Percentiles rank a stretch among this genome's conserved stretches.
phyloP scores from a whole-genome alignment of 2,113 vertebrate genomes.

The Perca flavescens region DNA sequence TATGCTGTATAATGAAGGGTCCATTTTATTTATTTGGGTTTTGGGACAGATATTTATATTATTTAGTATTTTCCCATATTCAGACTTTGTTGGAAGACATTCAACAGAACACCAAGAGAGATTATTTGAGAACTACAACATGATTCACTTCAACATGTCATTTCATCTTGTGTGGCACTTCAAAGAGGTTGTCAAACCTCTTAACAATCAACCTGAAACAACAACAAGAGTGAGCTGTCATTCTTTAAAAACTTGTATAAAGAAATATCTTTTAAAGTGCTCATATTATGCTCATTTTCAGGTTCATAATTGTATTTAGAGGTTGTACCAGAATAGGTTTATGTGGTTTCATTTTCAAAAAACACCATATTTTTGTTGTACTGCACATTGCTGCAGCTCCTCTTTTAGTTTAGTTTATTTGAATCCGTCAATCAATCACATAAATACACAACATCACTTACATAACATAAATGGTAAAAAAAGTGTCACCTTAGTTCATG shows the following conservation, averaged over 20 bases:
- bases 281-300: too few relatives aligned
- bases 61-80: conserved; percentile 6
- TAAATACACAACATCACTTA: too few relatives aligned
- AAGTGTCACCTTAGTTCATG: too few relatives aligned
- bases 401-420: too few relatives aligned
- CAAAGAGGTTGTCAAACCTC: conserved; percentile 26
- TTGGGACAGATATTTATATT: not conserved
- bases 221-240: not conserved
- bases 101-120: not conserved
- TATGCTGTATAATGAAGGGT: not conserved
- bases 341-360: too few relatives aligned
- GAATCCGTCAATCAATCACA: too few relatives aligned
- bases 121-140: not conserved
- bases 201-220: not conserved
- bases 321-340: too few relatives aligned
- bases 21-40: not conserved
- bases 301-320: too few relatives aligned
- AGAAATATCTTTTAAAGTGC: not conserved
- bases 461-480: too few relatives aligned
- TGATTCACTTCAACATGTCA: conserved; percentile 6
- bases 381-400: too few relatives aligned
- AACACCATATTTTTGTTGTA: too few relatives aligned
- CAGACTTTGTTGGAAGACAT: not conserved
- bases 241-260: not conserved
- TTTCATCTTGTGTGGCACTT: not conserved